Evolutionary conservation across 2,113 vertebrate species (phyloP), one percentile per base, ranked within the genome.

Genomic region (Machaerirhynchus nigripectus): DNA sequence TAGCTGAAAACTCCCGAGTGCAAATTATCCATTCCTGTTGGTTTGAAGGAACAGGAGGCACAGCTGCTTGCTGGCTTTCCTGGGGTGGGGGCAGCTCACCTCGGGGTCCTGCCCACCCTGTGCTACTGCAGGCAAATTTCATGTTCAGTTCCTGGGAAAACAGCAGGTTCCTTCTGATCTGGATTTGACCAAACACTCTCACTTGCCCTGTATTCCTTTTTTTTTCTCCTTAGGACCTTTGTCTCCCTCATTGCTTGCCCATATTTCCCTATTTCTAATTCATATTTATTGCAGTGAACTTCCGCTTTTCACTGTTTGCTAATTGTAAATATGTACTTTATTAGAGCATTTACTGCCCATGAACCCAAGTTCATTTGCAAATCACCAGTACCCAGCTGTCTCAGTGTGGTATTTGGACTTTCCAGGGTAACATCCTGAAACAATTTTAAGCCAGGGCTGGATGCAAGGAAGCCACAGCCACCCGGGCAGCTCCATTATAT

Each of bases 61-160:
- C 64, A 40, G 59, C 35, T 70, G 59, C n/a, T 39, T 11, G 2
- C 19, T 6, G 1, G 52, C 42, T 71, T 49, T 59, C 53, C 33
- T 70, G 40, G 3, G 2, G 35, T 0, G 0, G 33, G 46, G 39
- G 8, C 57, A 63, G n/a, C 42, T n/a, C 50, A 44, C 17, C 14
- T 9, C 0, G 2, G 30, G 33, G 23, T 33, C 26, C 49, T 20
- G 70, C 61, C 31, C 17, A 21, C 40, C 15, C 57, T 11, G 19
- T 3, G 9, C n/a, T 47, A 27, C 56, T 8, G 8, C 39, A 55
- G 49, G n/a, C 13, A 67, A 74, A 47, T 7, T 8, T 23, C 20
- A 31, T 39, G 47, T 63, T 12, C 33, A 67, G 33, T 52, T 64
- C 37, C 42, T 53, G 28, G 27, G 30, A 70, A 56, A 57, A 60